Conservation (phyloP, 92 coral and sea anemone species). For the Montipora capitata region DNA sequence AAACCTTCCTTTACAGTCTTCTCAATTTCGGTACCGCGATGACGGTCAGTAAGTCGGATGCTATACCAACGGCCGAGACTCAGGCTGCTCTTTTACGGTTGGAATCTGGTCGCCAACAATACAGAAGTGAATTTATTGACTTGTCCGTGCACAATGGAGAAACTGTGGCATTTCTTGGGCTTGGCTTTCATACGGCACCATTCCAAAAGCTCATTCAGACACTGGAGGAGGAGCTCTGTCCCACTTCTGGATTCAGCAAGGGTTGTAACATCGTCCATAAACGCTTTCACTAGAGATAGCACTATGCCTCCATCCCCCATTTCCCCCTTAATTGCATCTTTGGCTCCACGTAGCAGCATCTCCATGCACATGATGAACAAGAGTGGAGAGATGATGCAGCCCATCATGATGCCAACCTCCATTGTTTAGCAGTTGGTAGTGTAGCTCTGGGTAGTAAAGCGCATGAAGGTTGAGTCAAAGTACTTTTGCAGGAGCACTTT, state of each 20-base stretch:
- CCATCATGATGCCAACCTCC: constrained; percentile 21
- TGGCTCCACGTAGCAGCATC: constrained; percentile 14
- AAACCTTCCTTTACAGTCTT: constrained; percentile 30
- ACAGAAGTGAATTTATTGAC: not conserved
- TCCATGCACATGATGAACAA: constrained; percentile 32
- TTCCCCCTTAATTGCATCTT: constrained; percentile 20
- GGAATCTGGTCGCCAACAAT: constrained; percentile 25
- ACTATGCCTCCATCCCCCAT: constrained; percentile 12
- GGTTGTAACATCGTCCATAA: not conserved
- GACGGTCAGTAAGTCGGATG: constrained; percentile 30
- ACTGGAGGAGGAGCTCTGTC: no score
- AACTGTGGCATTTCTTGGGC: no score
- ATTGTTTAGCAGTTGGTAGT: not conserved
- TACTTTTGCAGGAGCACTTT: constrained; percentile 12
- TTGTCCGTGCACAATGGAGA: no score
- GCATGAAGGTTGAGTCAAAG: not conserved
- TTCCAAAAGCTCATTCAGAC: no score
- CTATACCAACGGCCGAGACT: constrained; percentile 44
- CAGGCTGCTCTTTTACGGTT: constrained; percentile 38
- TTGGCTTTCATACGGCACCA: no score
- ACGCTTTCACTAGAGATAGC: constrained; percentile 28
- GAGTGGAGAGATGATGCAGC: constrained; percentile 33
- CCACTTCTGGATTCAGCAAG: no score
- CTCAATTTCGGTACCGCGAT: constrained; percentile 36
- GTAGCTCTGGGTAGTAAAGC: not conserved